Evolutionary conservation across 2,888 invertebrate species (phyloP), one percentile per base, ranked within the genome.

Genomic region (Microctonus hyperodae): DNA sequence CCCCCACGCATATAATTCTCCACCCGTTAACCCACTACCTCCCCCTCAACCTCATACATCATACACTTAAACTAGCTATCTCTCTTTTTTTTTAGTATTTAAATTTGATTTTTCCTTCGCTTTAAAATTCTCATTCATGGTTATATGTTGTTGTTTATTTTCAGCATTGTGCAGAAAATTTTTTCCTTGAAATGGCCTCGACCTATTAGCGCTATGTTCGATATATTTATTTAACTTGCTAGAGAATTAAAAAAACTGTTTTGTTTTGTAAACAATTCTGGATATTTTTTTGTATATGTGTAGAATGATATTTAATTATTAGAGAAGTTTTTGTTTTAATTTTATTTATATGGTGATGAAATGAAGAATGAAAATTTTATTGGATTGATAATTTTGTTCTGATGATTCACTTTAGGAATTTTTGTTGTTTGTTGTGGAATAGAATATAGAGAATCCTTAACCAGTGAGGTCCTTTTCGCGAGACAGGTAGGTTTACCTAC

Each of bases 401-500:
- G n/a, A 57, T 51, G 25, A 63, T 56, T 40, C 53, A 62, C 11
- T 16, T 51, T 16, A 1, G 28, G 23, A 58, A 10, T 28, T 10
- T 50, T 25, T 31, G 31, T 51, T 63, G 51, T 70, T 69, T 23
- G 16, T 35, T 33, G 55, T 59, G 20, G 48, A 23, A n/a, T n/a
- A n/a, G n/a, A 53, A 44, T 31, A 11, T 3, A 48, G 22, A 16
- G 25, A 33, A 33, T 48, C 33, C 50, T 31, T 44, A 25, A 57
- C 37, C 28, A 23, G 44, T 28, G 22, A 44, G 16, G 23, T 64
- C 59, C 22, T 56, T 13, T 33, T 62, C 37, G 60, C 51, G 44
- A 35, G 48, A 65, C 65, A 64, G 60, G 60, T 70, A 65, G 48
- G 76, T 72, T 74, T 62, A 67, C 65, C 35, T 61, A 70, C 67